phyloP scores from a whole-genome alignment of 2,888 invertebrate genomes.

The Lampropteryx suffumata region DNA sequence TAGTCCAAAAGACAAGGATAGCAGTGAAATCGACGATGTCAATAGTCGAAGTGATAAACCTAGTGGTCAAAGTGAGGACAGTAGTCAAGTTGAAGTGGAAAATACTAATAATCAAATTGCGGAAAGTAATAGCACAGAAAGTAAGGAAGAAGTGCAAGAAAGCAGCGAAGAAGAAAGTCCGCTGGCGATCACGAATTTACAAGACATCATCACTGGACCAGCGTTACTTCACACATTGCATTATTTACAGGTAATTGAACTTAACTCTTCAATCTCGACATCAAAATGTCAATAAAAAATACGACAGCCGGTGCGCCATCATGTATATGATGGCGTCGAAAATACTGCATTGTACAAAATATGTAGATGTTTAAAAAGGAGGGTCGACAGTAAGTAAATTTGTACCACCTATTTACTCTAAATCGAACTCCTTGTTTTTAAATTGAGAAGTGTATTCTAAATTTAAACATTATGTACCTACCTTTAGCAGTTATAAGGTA shows the following conservation, averaged over 20 bases:
- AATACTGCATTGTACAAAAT: no score
- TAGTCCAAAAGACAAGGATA: neutral
- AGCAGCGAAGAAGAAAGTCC: neutral
- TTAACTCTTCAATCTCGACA: no score
- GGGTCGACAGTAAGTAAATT: no score
- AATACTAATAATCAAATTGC: neutral
- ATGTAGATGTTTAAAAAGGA: no score
- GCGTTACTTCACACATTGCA: conserved; percentile 52
- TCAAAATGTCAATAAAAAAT: neutral
- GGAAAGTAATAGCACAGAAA: neutral
- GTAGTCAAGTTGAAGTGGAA: neutral
- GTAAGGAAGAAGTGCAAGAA: neutral
- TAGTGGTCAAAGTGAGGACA: neutral
- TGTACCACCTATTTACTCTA: no score
- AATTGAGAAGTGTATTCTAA: no score
- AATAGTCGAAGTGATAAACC: neutral
- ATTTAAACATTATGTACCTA: no score
- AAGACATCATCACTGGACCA: conserved; percentile 45
- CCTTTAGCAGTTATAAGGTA: no score
- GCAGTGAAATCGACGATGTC: neutral
- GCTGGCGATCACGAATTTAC: conserved; percentile 19
- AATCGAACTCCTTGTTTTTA: no score
- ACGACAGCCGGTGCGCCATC: no score
- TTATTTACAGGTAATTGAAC: conserved; percentile 44
- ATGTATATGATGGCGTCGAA: no score